Evolutionary conservation across 2,888 invertebrate species (phyloP), one percentile per base, ranked within the genome.

Genomic region (Baronia brevicornis): DNA sequence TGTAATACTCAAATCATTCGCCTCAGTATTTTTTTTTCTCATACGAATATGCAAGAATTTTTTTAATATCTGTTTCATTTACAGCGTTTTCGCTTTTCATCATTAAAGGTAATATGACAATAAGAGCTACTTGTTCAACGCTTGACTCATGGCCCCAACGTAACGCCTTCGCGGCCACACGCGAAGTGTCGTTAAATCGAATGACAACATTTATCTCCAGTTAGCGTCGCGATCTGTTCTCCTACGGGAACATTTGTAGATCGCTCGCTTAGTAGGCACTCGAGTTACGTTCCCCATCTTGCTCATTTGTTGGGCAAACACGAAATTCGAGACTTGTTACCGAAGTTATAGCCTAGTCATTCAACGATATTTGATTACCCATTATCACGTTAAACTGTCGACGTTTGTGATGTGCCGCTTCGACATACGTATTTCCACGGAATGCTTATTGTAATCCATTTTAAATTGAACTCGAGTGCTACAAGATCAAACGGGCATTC

Each of bases 181-280:
- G 60, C 65, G 53, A 54, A 42, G 63, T 44, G 48, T 61, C 69
- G 60, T 77, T 67, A 74, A 70, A 55, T 49, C 41, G 46, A 69
- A 69, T 56, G 71, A 70, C 70, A 67, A 65, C 67, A 71, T 75
- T 71, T 71, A 67, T 65, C 64, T 54, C 52, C 48, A 54, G 53
- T 59, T 59, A 60, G 57, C 51, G 46, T 34, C 35, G 25, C 28
- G 38, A 33, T 39, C 43, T 39, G n/a, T 22, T 22, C 27, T 3
- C 11, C 27, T 22, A 7, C 26, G 17, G 7, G 11, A 23, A 13
- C 23, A n/a, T 29, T 12, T 4, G 3, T 10, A 7, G 27, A 25
- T 27, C 24, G 24, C 13, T 9, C 24, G 25, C 15, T 22, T 30
- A 13, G 17, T 31, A 9, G 10, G 26, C 19, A 18, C 20, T 19